These are phyloP conservation scores for Limnephilus rhombicus DNA, from an alignment of 2,888 invertebrate species.

Conservation along the genomic window DNA sequence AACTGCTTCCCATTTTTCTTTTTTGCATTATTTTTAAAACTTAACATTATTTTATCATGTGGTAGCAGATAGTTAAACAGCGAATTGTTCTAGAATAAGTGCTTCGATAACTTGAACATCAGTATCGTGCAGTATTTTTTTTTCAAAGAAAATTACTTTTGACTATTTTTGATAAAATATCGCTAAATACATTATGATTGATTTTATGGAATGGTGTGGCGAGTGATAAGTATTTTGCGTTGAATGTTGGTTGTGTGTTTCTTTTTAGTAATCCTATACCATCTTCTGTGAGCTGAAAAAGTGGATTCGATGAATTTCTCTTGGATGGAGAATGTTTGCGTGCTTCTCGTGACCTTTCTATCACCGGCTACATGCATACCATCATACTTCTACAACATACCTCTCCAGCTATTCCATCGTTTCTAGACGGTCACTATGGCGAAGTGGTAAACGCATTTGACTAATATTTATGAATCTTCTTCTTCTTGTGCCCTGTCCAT, in stretches of 20 bases:
- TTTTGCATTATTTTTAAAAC: too few species aligned
- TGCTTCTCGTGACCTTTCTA: slow-evolving; percentile 50
- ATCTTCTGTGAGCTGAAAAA: not conserved
- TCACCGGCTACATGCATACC: slow-evolving; percentile 25
- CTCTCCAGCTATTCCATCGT: not conserved
- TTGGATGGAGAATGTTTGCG: slow-evolving; percentile 22
- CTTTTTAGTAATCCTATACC: not conserved
- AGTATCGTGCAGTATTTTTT: too few species aligned
- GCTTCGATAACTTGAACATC: too few species aligned
- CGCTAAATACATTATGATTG: not conserved
- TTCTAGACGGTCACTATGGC: not conserved
- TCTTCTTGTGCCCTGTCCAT: too few species aligned
- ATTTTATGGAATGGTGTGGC: not conserved
- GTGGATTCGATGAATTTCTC: slow-evolving; percentile 41
- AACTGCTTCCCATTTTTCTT: too few species aligned
- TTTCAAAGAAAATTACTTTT: too few species aligned
- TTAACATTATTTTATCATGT: too few species aligned
- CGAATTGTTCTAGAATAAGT: too few species aligned
- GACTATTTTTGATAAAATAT: not conserved
- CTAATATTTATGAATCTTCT: too few species aligned
- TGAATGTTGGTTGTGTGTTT: not conserved
- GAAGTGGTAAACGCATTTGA: too few species aligned
- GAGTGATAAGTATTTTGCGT: not conserved
- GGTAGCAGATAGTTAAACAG: too few species aligned
- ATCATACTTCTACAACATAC: not conserved